Percentiles rank a stretch among this genome's conserved stretches.
Conservation (phyloP, 2,888 invertebrate genomes). For the Clunio marinus region DNA sequence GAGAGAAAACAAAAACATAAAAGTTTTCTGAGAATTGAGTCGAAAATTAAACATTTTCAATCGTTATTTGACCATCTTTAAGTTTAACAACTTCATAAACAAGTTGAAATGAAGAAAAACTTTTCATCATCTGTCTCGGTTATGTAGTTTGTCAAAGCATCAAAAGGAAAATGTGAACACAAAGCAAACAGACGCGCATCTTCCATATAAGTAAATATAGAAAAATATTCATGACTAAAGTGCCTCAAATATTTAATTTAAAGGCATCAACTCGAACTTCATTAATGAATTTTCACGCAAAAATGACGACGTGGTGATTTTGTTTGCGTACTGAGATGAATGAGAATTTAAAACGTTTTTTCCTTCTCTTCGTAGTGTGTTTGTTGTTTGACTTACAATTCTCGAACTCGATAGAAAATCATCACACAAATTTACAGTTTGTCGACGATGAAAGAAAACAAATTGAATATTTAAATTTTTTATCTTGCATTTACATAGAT, state of each 20-base stretch:
- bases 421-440: background rate
- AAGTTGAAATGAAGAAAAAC: background rate
- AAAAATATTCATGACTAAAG: background rate
- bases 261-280: background rate
- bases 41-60: conserved; percentile 19
- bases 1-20: background rate
- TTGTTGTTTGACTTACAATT: conserved; percentile 21
- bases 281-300: conserved; percentile 31
- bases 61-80: conserved; percentile 35
- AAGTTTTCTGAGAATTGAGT: conserved; percentile 8
- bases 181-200: background rate
- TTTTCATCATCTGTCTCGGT: background rate
- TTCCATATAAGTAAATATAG: conserved; percentile 28
- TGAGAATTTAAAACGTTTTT: background rate
- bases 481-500: background rate
- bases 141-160: too few species aligned
- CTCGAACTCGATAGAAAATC: background rate
- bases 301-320: conserved; percentile 9
- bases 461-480: conserved; percentile 17
- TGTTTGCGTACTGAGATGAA: conserved; percentile 32
- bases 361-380: background rate
- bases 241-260: conserved; percentile 32
- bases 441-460: background rate
- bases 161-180: conserved; percentile 11
- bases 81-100: conserved; percentile 37